Base-by-base conservation (phyloP, 1,140 invertebrate species). In the Drosophila auraria region DNA sequence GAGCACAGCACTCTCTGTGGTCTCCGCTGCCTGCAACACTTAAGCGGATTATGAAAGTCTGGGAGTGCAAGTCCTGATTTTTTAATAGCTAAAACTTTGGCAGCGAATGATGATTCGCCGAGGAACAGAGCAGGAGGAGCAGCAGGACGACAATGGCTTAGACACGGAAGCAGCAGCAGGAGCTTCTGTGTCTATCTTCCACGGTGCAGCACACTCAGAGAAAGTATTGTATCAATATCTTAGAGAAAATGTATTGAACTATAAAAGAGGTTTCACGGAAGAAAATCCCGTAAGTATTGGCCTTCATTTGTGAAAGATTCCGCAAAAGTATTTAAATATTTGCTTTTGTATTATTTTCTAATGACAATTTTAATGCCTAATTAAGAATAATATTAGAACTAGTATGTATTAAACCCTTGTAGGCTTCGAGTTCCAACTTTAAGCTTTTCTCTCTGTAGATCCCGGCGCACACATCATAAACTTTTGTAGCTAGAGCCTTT, bases 41-140 rank as follows among this genome's bases (percentile, higher is more conserved):
- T 73, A 61, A 73, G 70, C 70, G 68, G 68, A 73, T 73, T 73
- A 73, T 51, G 30, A 58, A 66, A 51, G 61, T 33, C 65, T 57
- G 49, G 68, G 68, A 60, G 54, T 58, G 47, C 50, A 25, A 53
- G 68, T 61, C n/a, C 68, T 72, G 70, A 73, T 73, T 73, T 73
- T 73, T 73, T 60, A 73, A 72, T 73, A 60, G 38, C 47, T 73
- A 33, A 57, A 73, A 73, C 70, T 73, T 71, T 1, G 50, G 20
- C 51, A 51, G 36, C 42, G 15, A 15, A 25, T 54, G 33, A 69
- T 69, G 47, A 53, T 30, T 50, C 25, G 47, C 64, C 9, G 20
- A 25, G 66, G n/a, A n/a, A n/a, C n/a, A n/a, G 6, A 38, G 53
- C 12, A 54, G 49, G 0, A 51, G 50, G 0, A 51, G 14, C 4